Evolutionary conservation across 2,113 vertebrate species (phyloP), one percentile per base, ranked within the genome.

Genomic region (Colius striatus): DNA sequence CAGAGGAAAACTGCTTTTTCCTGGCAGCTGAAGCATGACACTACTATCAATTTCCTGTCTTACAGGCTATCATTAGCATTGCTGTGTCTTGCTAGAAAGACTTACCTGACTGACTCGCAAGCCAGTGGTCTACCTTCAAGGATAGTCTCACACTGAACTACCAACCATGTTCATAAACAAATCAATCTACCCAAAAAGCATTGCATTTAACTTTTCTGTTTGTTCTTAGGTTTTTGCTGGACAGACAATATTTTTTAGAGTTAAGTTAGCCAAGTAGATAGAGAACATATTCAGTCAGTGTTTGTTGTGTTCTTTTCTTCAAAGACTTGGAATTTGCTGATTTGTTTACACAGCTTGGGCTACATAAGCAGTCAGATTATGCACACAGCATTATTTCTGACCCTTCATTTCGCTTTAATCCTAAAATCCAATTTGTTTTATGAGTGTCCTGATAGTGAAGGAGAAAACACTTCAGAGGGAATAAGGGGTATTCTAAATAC

Each of bases 311-410:
- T 85, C 27, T 79, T 83, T 90, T 47, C 47, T 74, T 70, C 55
- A 92, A 84, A 87, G 60, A 70, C 25, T 58, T 62, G 36, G 51
- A 90, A 83, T 90, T 70, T 80, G 29, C 30, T 58, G 38, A 41
- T 41, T 89, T 81, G 53, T 94, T 95, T 94, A 91, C 77, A 84
- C 87, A 94, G 77, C 63, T 92, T 95, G 83, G 53, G 53, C 74
- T 91, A 71, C 22, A 6, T 23, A 80, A 94, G 8, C 11, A 2
- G 82, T 20, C 41, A 79, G 77, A 75, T 83, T 79, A 93, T 21
- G 12, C 30, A 74, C 51, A 80, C 51, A 73, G 16, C 13, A 85
- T 86, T 94, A 70, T 84, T 93, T 86, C 79, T 93, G 63, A 79
- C 67, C 47, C 62, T 85, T 85, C 17, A 25, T 51, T 90, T 87